These are phyloP conservation scores for Diarsia dahlii DNA, from an alignment of 2,888 invertebrate species.

Conservation along the genomic window DNA sequence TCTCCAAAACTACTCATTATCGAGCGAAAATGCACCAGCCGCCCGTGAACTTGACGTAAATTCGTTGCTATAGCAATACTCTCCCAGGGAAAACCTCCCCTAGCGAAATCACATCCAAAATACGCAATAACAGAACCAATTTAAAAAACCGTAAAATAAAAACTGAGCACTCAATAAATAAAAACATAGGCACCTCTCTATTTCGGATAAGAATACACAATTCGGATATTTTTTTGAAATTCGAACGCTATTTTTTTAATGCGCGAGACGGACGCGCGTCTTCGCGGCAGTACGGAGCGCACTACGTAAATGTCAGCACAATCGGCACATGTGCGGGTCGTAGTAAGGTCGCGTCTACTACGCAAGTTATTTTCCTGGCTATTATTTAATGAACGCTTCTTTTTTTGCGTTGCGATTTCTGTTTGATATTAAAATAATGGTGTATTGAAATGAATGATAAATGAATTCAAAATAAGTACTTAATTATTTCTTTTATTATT, in stretches of 20 bases:
- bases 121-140: slow-evolving; percentile 64
- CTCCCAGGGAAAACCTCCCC: slow-evolving; percentile 81
- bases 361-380: slow-evolving; percentile 73
- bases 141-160: slow-evolving; percentile 62
- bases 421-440: background rate
- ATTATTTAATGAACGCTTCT: slow-evolving; percentile 20
- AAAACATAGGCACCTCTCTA: slow-evolving; percentile 74
- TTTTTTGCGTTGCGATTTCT: background rate
- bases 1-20: slow-evolving; percentile 81
- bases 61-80: slow-evolving; percentile 87
- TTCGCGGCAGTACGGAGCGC: slow-evolving; percentile 85
- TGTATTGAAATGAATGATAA: background rate
- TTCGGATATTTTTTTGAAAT: slow-evolving; percentile 70
- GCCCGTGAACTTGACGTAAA: slow-evolving; percentile 88
- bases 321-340: slow-evolving; percentile 89
- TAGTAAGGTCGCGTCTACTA: slow-evolving; percentile 76
- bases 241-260: slow-evolving; percentile 72
- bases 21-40: slow-evolving; percentile 89
- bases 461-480: no score
- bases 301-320: slow-evolving; percentile 90
- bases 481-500: no score
- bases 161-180: slow-evolving; percentile 61
- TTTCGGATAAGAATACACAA: slow-evolving; percentile 70
- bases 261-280: slow-evolving; percentile 80
- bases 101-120: slow-evolving; percentile 75